A percentile compares a stretch with the other conserved stretches of the same genome.
Conservation (phyloP, 1,140 invertebrate genomes). For the Drosophila melanica region DNA sequence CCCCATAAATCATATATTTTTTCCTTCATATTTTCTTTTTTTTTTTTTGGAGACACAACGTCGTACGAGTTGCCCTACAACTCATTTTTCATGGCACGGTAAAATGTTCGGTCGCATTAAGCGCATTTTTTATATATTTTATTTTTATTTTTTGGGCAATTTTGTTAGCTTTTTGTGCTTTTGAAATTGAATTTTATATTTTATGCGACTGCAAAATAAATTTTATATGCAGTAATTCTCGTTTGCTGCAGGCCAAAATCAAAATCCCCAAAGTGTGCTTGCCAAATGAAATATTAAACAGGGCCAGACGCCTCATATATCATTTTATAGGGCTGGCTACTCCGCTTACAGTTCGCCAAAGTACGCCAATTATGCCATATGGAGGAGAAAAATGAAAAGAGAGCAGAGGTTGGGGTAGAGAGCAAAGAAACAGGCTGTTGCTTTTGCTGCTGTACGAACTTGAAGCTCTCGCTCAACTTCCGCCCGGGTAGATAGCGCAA, state of each 20-base stretch:
- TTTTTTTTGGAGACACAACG: slow-evolving; percentile 11
- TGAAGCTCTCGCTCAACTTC: slow-evolving; percentile 44
- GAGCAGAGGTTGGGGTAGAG: not conserved
- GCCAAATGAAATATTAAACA: slow-evolving; percentile 58
- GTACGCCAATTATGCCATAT: slow-evolving; percentile 47
- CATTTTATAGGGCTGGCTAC: slow-evolving; percentile 13
- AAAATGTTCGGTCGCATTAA: slow-evolving; percentile 69
- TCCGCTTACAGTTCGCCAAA: slow-evolving; percentile 18
- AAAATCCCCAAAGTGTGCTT: slow-evolving; percentile 67
- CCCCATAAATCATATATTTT: slow-evolving; percentile 69
- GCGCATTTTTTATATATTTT: slow-evolving; percentile 31
- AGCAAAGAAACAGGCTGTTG: slow-evolving; percentile 52
- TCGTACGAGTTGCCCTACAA: slow-evolving; percentile 10
- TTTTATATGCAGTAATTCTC: slow-evolving; percentile 64
- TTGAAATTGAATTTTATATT: slow-evolving; percentile 51
- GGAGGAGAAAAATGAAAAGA: not conserved
- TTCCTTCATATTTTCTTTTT: not conserved
- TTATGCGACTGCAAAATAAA: slow-evolving; percentile 44
- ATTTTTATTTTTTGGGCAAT: slow-evolving; percentile 21
- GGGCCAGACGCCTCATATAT: slow-evolving; percentile 20
- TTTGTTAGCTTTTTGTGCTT: slow-evolving; percentile 31
- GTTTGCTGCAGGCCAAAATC: slow-evolving; percentile 43
- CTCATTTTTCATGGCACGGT: slow-evolving; percentile 64
- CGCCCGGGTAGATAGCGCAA: slow-evolving; percentile 54
- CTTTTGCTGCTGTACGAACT: slow-evolving; percentile 33